phyloP scores from a whole-genome alignment of 2,888 invertebrate genomes.

The Ceraclea dissimilis region DNA sequence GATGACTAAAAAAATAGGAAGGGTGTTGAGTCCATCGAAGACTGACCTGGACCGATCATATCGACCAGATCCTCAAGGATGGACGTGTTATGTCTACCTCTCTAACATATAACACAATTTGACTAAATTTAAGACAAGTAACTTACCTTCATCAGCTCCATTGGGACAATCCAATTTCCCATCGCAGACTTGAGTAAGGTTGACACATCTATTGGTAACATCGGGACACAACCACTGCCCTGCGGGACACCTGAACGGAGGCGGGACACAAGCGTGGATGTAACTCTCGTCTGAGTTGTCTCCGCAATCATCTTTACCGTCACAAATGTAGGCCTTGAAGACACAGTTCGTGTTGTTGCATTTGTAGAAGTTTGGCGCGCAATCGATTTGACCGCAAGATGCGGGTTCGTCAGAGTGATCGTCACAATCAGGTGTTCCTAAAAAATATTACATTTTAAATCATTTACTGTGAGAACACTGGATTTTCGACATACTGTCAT shows the following conservation, averaged over 20 bases:
- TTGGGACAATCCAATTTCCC: conserved; percentile 85
- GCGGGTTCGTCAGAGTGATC: conserved; percentile 87
- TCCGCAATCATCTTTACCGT: conserved; percentile 88
- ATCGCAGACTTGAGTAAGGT: conserved; percentile 84
- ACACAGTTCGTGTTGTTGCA: conserved; percentile 81
- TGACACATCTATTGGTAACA: conserved; percentile 73
- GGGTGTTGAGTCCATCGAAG: too few relatives aligned
- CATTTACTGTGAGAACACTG: background rate
- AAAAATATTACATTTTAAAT: conserved; percentile 5
- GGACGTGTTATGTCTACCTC: too few relatives aligned
- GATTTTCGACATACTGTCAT: background rate
- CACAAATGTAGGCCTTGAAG: conserved; percentile 90
- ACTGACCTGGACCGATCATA: too few relatives aligned
- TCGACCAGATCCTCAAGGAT: too few relatives aligned
- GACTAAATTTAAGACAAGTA: too few relatives aligned
- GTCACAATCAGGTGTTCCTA: conserved; percentile 74
- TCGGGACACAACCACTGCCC: conserved; percentile 85
- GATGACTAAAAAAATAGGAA: too few relatives aligned
- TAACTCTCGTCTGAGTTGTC: conserved; percentile 84
- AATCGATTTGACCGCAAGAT: conserved; percentile 70
- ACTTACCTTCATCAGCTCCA: conserved; percentile 80
- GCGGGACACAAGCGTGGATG: conserved; percentile 72
- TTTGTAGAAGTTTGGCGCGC: conserved; percentile 72
- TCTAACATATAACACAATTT: too few relatives aligned
- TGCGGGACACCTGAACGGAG: conserved; percentile 67